Base-by-base conservation (phyloP, 2,888 invertebrate species). In the Steinernema hermaphroditum region DNA sequence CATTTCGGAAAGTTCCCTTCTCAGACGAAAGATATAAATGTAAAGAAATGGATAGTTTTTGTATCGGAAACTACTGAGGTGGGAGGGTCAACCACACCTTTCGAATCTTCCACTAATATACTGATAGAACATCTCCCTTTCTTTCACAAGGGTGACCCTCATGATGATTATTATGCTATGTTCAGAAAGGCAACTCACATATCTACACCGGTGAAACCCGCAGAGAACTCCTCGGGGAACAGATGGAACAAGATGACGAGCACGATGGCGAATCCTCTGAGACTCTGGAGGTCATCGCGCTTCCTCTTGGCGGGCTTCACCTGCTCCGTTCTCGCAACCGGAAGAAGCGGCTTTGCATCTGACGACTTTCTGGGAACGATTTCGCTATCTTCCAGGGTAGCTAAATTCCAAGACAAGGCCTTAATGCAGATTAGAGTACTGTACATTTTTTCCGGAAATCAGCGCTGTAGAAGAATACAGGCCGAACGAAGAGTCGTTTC, bases 211-310 rank as follows among this genome's bases (percentile, higher is more conserved):
- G 46, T 46, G 46, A 46, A 46, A 4, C 46, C 46, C 6, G 16
- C 46, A 6, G 46, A 46, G 46, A 46, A 46, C 22, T 46, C n/a
- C 16, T 46, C 46, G 9, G 46, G 46, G 16, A 46, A 46, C 46
- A 46, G 22, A 19, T 46, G 46, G 46, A 46, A 46, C n/a, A 46
- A 19, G 46, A 46, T 46, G 46, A 46, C 46, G 46, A 46, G 46
- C n/a, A 46, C n/a, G 16, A 46, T 46, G n/a, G 46, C 46, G n/a
- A 12, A 46, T 46, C 46, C 46, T 16, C 46, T 6, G 22, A 46
- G 16, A 46, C 46, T 46, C 22, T 46, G 46, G 22, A 46, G 46
- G 22, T 46, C 46, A n/a, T 46, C n/a, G 46, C 46, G 46, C 22
- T 46, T 46, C n/a, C 46, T 4, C n/a, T 46, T 46, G n/a, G 16